Evolutionary conservation across 2,113 vertebrate genomes (phyloP).

Genomic region (Protomyctophum bolini): DNA sequence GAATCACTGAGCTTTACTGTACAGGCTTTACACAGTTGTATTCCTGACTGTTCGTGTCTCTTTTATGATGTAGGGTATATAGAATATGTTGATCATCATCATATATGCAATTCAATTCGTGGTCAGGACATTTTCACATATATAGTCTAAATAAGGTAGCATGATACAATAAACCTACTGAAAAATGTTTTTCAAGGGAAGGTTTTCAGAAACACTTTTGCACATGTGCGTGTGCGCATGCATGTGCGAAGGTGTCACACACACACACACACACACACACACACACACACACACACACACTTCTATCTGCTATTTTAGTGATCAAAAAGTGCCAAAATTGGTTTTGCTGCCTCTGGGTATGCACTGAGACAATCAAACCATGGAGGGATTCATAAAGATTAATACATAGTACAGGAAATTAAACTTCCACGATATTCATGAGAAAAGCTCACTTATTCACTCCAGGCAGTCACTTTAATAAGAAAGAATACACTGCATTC

Average conservation of each 20-base stretch:
- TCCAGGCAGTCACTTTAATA: constrained; percentile 76
- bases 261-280: constrained; percentile 25
- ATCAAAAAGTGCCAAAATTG: constrained; percentile 70
- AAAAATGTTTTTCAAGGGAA: constrained; percentile 10
- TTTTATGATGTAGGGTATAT: constrained; percentile 15
- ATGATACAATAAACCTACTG: constrained; percentile 15
- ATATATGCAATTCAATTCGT: constrained; percentile 16
- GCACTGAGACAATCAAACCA: constrained; percentile 75
- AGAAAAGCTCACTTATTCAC: constrained; percentile 66
- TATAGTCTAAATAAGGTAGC: constrained; percentile 29
- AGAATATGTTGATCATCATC: constrained; percentile 4
- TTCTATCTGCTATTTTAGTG: constrained; percentile 59
- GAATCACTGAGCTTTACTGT: background rate
- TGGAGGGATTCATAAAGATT: constrained; percentile 76
- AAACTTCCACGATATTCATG: constrained; percentile 81
- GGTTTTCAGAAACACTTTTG: constrained; percentile 3
- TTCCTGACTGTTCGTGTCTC: constrained; percentile 19
- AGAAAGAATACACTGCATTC: constrained; percentile 66
- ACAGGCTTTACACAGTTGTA: no score
- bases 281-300: constrained; percentile 18
- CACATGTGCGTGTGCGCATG: no score
- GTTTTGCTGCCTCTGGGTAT: constrained; percentile 69
- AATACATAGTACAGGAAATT: constrained; percentile 82
- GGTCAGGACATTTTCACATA: constrained; percentile 7
- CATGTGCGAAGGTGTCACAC: no score